Evolutionary conservation across 2,113 vertebrate species (phyloP).

Genomic region (Platichthys stellatus): DNA sequence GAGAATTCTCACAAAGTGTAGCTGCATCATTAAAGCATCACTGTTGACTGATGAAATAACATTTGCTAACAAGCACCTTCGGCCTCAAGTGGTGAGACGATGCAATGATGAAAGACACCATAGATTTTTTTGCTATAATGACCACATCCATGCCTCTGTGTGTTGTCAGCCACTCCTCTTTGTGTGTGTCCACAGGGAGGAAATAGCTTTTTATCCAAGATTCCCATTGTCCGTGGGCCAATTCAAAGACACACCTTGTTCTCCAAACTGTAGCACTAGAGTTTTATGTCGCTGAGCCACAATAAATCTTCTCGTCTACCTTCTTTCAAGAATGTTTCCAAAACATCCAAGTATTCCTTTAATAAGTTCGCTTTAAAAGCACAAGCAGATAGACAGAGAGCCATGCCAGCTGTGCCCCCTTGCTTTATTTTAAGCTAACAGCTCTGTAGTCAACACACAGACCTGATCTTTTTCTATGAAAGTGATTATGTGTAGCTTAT

Average conservation of each 20-base stretch:
- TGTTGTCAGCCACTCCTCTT: background rate
- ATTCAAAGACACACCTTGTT: background rate
- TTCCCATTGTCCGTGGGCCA: background rate
- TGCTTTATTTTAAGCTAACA: no score
- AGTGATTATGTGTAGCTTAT: no score
- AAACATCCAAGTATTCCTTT: no score
- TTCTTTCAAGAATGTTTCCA: no score
- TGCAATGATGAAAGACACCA: background rate
- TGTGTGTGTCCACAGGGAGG: background rate
- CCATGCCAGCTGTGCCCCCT: no score
- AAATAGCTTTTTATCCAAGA: background rate
- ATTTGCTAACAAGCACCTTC: background rate
- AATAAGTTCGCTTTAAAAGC: no score
- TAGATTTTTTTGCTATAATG: background rate
- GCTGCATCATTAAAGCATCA: conserved; percentile 17
- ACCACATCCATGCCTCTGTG: background rate
- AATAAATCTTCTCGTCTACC: no score
- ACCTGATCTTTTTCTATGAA: no score
- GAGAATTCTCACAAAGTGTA: background rate
- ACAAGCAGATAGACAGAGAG: no score
- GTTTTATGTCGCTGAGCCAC: no score
- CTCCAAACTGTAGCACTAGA: no score
- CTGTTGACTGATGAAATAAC: conserved; percentile 14
- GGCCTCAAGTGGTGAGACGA: background rate
- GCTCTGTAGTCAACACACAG: no score